phyloP scores from a whole-genome alignment of 2,113 vertebrate genomes.

The Psilopsiagon aymara region DNA sequence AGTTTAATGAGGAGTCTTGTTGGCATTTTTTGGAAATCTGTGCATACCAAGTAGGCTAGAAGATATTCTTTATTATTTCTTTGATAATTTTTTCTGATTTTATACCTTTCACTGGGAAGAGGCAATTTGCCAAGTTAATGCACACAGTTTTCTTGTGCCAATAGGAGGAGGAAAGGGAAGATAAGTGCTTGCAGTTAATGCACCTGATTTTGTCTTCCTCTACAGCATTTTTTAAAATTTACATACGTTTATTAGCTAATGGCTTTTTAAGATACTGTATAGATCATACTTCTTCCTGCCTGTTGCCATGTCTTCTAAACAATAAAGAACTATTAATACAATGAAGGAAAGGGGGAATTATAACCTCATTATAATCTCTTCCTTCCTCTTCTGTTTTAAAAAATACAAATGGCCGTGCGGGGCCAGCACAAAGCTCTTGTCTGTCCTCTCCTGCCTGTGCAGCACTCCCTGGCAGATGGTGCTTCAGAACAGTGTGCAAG shows the following conservation, averaged over 20 bases:
- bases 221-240: neutral
- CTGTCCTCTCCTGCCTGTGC: neutral
- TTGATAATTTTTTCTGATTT: neutral
- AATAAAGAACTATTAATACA: neutral
- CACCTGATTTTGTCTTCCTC: neutral
- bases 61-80: neutral
- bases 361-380: neutral
- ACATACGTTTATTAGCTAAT: neutral
- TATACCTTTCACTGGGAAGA: neutral
- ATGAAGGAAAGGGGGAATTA: neutral
- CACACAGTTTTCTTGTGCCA: neutral
- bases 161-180: neutral
- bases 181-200: neutral
- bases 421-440: neutral
- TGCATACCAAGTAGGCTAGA: neutral
- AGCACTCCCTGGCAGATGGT: neutral
- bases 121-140: neutral
- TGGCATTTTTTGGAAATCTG: neutral
- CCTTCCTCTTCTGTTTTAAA: neutral
- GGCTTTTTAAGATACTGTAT: neutral
- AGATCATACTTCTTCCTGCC: neutral
- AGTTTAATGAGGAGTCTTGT: neutral
- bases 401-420: neutral
- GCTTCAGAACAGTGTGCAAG: fast-evolving
- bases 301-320: neutral